Evolutionary conservation across 2,113 vertebrate genomes (phyloP).

Genomic region (Myrmecobius fasciatus): DNA sequence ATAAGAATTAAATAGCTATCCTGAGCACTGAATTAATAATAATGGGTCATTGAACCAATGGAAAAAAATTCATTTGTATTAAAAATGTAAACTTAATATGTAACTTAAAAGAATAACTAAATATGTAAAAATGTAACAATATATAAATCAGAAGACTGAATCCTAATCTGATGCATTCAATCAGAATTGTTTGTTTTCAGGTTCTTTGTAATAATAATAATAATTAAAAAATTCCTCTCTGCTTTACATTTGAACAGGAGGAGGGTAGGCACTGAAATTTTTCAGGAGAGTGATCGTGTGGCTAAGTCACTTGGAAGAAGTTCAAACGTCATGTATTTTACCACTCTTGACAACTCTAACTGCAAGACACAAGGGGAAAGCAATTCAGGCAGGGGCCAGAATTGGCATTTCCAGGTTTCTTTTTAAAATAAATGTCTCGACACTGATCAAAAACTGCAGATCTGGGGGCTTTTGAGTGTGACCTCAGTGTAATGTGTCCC

Average conservation of each 20-base stretch:
- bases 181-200: conserved; percentile 14
- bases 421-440: conserved; percentile 51
- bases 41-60: neutral
- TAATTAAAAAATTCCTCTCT: conserved; percentile 56
- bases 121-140: neutral
- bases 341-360: conserved; percentile 57
- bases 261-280: conserved; percentile 64
- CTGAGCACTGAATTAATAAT: neutral
- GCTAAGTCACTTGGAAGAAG: conserved; percentile 58
- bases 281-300: conserved; percentile 62
- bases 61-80: neutral
- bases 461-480: conserved; percentile 65
- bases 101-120: too few relatives aligned
- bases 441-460: conserved; percentile 44
- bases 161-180: conserved; percentile 30
- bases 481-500: conserved; percentile 61
- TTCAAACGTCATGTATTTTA: conserved; percentile 70
- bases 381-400: conserved; percentile 18
- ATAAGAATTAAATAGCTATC: neutral
- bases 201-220: conserved; percentile 55
- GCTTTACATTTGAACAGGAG: conserved; percentile 61
- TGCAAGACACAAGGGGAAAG: conserved; percentile 41
- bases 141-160: neutral
- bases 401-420: conserved; percentile 52
- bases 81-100: too few relatives aligned